Conservation (phyloP, 2,113 vertebrate species). For the Catharus minimus region DNA sequence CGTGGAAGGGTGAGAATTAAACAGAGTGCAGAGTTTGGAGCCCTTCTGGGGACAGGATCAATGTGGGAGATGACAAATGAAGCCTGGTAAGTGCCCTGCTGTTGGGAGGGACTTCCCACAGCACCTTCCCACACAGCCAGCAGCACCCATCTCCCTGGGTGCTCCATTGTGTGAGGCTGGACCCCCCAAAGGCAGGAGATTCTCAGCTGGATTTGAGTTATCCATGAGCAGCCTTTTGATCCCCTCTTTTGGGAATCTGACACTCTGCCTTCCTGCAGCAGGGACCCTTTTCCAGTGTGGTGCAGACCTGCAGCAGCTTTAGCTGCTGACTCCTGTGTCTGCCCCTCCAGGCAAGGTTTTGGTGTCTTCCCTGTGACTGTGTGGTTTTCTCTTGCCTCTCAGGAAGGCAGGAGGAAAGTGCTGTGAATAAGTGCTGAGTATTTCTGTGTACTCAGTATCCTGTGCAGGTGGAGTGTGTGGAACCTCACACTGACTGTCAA, state of each 20-base stretch:
- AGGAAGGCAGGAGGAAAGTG: neutral
- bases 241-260: neutral
- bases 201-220: neutral
- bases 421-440: neutral
- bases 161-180: rapidly evolving
- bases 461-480: neutral
- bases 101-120: neutral
- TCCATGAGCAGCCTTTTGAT: neutral
- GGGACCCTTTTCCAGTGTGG: rapidly evolving
- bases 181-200: neutral
- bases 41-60: rapidly evolving
- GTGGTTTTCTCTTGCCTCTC: neutral
- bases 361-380: neutral
- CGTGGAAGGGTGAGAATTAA: neutral
- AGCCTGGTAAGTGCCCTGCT: neutral
- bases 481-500: neutral
- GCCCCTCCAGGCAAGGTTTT: rapidly evolving
- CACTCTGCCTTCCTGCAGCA: rapidly evolving
- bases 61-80: neutral
- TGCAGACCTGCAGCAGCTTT: neutral
- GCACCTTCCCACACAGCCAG: neutral
- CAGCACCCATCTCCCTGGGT: neutral
- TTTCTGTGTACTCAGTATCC: neutral
- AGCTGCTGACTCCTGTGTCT: rapidly evolving
- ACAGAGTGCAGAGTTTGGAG: neutral